Base-by-base conservation (phyloP, 1,140 invertebrate genomes). In the Halictus rubicundus region DNA sequence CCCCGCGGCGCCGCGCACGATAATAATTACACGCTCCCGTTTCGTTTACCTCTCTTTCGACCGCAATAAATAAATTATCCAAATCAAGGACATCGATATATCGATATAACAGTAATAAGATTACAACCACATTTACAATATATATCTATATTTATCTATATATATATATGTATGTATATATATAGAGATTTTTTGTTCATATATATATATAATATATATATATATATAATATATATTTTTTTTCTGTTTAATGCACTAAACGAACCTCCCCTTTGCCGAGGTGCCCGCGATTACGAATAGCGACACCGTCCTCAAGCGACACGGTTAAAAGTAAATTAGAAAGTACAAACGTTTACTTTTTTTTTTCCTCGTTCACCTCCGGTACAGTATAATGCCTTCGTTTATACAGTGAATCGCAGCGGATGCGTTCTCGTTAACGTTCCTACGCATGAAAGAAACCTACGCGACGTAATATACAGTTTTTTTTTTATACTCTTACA, bases 11-110 rank as follows among this genome's bases (percentile, higher is more conserved):
- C 66, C 68, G 69, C 81, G 81, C 78, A 21, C 4, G 5, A 16
- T 52, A 63, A 72, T 87, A 89, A 89, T 90, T 89, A 87, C 89
- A 89, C 88, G 86, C 64, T 88, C 82, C 32, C 42, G 42, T 87
- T 84, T 84, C 80, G 75, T 83, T 78, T 32, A 32, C 32, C 32
- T 71, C 82, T 1, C 81, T 81, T 57, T 87, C 77, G 74, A 59
- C 86, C 74, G 88, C 87, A 91, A 91, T 92, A 92, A 92, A 92
- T 92, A 91, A 92, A 89, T 92, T 90, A 91, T 88, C 86, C 87
- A 88, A 87, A 90, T 90, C 77, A 87, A 89, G 72, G 81, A 88
- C 83, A 87, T 87, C 83, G 80, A 87, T 85, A 88, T 87, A 78
- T 78, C 76, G 76, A 77, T 72, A 87, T 89, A 88, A 87, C 79